phyloP scores from a whole-genome alignment of 2,888 invertebrate species.

The Luperina testacea region DNA sequence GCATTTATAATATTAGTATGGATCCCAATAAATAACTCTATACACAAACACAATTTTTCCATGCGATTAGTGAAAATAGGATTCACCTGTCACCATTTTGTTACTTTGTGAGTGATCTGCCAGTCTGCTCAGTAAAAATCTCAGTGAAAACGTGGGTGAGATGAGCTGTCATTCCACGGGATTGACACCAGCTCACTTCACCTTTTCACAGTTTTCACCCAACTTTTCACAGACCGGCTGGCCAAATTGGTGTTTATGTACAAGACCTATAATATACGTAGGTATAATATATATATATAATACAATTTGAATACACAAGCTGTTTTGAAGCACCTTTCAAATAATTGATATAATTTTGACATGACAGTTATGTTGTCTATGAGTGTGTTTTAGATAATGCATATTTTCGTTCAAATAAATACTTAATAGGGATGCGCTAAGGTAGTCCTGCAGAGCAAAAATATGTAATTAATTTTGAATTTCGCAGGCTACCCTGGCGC shows the following conservation, averaged over 20 bases:
- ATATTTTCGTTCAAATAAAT: not conserved
- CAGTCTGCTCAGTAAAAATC: not conserved
- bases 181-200: not conserved
- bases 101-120: not conserved
- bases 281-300: not conserved
- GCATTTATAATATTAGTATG: not conserved
- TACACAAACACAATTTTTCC: not conserved
- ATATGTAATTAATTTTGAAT: no score
- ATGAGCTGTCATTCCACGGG: no score
- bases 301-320: conserved; percentile 21
- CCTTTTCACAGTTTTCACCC: not conserved
- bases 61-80: not conserved
- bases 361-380: conserved; percentile 20
- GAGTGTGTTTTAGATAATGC: not conserved
- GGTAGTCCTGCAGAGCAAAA: not conserved
- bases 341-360: conserved; percentile 51
- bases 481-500: not conserved
- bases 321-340: conserved; percentile 41
- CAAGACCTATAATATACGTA: not conserved
- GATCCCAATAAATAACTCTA: not conserved
- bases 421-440: not conserved
- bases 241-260: not conserved
- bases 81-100: not conserved
- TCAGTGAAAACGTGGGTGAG: not conserved
- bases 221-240: not conserved